Base-by-base conservation (phyloP, 2,888 invertebrate species). In the Drosophila paramelanica region DNA sequence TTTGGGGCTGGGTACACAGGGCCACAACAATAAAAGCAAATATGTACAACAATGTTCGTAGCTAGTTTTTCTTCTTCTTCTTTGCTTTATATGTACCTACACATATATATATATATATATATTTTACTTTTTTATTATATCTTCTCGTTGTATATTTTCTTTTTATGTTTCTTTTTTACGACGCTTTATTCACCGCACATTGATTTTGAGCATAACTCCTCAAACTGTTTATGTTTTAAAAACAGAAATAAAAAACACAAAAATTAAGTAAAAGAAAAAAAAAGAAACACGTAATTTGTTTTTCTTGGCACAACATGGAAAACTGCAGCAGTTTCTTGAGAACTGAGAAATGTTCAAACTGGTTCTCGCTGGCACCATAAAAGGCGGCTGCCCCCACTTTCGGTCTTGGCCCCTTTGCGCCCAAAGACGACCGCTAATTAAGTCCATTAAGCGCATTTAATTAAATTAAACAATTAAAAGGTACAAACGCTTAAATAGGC, bases 381-480 rank as follows among this genome's bases (percentile, higher is more conserved):
- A 68, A 65, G 82, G 74, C 81, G 65, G 53, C 58, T 39, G 70
- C 58, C 36, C 47, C 52, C n/a, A 14, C 43, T 39, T 27, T 3
- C 11, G 6, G 11, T 23, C 14, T 20, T 13, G 8, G 36, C 17
- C 43, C 5, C 31, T 25, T 46, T 33, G 38, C 47, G 39, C 17
- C 73, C 38, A 52, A 73, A 58, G 74, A 60, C 59, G 51, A 65
- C 59, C 56, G 61, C 85, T 85, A 85, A 85, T 85, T 81, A 88
- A 81, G 83, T 77, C 70, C 79, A 85, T 82, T 88, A 85, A 77
- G 70, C 68, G 84, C 69, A 82, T 85, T 88, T 88, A 81, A 86
- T 86, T 79, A 88, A 88, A 88, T 88, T 86, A 86, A 83, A 88
- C 83, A 86, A 88, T 85, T 85, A 85, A 84, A 82, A 70, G 73